phyloP scores from a whole-genome alignment of 1,140 invertebrate species.

The Sycophaga agraensis region DNA sequence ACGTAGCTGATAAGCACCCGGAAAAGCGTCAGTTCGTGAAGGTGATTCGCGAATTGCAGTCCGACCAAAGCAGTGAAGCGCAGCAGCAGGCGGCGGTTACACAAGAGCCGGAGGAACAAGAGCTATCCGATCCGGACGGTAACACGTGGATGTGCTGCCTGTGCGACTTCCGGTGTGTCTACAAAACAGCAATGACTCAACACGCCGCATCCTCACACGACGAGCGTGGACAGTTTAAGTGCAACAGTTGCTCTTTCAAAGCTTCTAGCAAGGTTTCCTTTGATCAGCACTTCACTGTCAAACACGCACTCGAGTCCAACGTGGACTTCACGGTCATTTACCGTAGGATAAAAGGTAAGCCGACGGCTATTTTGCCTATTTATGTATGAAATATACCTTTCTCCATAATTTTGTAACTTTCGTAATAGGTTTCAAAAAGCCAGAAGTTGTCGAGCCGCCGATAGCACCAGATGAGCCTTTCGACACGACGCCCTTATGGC shows the following conservation, averaged over 20 bases:
- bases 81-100: slow-evolving; percentile 29
- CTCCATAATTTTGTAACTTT: no score
- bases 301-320: slow-evolving; percentile 54
- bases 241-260: slow-evolving; percentile 64
- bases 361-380: no score
- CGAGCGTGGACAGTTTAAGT: slow-evolving; percentile 69
- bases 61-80: slow-evolving; percentile 43
- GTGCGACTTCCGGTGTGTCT: slow-evolving; percentile 64
- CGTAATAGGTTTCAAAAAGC: slow-evolving; percentile 24
- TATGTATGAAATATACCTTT: no score
- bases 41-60: slow-evolving; percentile 59
- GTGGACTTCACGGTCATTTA: slow-evolving; percentile 41
- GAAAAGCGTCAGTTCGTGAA: slow-evolving; percentile 59
- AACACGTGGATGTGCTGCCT: slow-evolving; percentile 72
- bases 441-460: slow-evolving; percentile 32
- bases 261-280: slow-evolving; percentile 61
- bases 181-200: slow-evolving; percentile 61
- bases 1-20: slow-evolving; percentile 65
- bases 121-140: slow-evolving; percentile 43
- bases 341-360: slow-evolving; percentile 45
- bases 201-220: slow-evolving; percentile 64
- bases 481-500: slow-evolving; percentile 65
- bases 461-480: slow-evolving; percentile 47
- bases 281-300: slow-evolving; percentile 60
- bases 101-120: slow-evolving; percentile 32